Conservation (phyloP, 2,113 vertebrate genomes). For the Channa maculata region DNA sequence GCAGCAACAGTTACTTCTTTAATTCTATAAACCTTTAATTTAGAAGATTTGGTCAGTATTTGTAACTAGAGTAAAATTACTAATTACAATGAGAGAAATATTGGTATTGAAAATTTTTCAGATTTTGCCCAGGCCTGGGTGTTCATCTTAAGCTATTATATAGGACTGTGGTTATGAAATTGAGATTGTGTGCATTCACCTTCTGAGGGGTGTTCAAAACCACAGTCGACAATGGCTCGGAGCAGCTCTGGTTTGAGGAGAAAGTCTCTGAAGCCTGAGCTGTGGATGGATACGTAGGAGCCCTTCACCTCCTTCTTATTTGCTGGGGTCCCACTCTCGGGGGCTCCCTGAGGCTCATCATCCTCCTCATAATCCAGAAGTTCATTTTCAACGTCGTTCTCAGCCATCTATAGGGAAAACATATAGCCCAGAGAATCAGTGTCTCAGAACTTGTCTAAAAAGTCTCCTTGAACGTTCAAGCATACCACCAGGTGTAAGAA, state of each 20-base stretch:
- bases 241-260: constrained; percentile 91
- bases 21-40: too few relatives aligned
- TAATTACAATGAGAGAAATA: too few relatives aligned
- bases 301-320: constrained; percentile 90
- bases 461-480: too few relatives aligned
- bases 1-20: too few relatives aligned
- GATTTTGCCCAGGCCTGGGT: too few relatives aligned
- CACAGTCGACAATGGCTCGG: constrained; percentile 90
- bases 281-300: constrained; percentile 92
- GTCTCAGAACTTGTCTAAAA: not conserved
- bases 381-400: constrained; percentile 89
- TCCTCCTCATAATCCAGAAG: constrained; percentile 91
- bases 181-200: constrained; percentile 67
- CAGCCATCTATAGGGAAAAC: constrained; percentile 80
- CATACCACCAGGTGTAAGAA: too few relatives aligned
- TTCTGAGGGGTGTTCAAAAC: constrained; percentile 92
- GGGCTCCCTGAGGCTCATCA: constrained; percentile 86
- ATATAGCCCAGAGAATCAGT: not conserved
- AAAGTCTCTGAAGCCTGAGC: constrained; percentile 92
- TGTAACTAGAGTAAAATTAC: too few relatives aligned
- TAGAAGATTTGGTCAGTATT: too few relatives aligned
- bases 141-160: not conserved
- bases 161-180: not conserved
- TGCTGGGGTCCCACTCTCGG: constrained; percentile 77
- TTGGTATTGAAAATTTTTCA: too few relatives aligned